Evolutionary conservation across 2,797 vertebrate genomes (phyloP), one percentile per base, ranked within the genome.

Genomic region (Falco biarmicus): DNA sequence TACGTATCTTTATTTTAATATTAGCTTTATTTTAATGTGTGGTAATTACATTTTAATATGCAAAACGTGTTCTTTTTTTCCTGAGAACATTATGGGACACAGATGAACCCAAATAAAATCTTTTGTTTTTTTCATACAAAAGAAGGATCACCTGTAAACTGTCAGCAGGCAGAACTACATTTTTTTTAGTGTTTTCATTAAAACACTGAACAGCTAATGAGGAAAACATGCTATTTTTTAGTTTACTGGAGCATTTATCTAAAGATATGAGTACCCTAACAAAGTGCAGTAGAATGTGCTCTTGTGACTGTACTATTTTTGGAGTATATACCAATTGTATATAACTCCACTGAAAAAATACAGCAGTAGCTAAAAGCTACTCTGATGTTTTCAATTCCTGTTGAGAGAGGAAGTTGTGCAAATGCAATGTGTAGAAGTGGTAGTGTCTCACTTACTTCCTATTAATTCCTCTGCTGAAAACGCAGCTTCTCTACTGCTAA

Each of bases 41-140:
- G n/a, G 5, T 18, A 43, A 69, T 54, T 47, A 12, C 5, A 47
- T 47, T 86, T 89, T 45, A 75, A 86, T 15, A 31, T 3, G 17
- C 9, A 59, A 45, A 77, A 39, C 32, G 15, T 26, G 2, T 59
- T 50, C 18, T 16, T 68, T 57, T n/a, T 48, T 28, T 59, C 29
- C 17, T 0, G 1, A 78, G n/a, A 77, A 50, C 0, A 0, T 12
- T 54, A 73, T 1, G 2, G 26, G 21, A 66, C 1, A 8, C n/a
- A 66, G 13, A 84, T 43, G 21, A 90, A 89, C 24, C 18, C 29
- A 77, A 88, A 85, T n/a, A 53, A 71, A 82, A 2, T 9, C 45
- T 45, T 45, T 0, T 3, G n/a, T 22, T 6, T 25, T 5, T 1
- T 10, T 3, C 37, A 25, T 25, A n/a, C 22, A 70, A 77, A 86